Percentiles rank a stretch among this genome's conserved stretches.
These are phyloP conservation scores for Anastrepha obliqua DNA, from an alignment of 1,140 invertebrate genomes.

Conservation along the genomic window DNA sequence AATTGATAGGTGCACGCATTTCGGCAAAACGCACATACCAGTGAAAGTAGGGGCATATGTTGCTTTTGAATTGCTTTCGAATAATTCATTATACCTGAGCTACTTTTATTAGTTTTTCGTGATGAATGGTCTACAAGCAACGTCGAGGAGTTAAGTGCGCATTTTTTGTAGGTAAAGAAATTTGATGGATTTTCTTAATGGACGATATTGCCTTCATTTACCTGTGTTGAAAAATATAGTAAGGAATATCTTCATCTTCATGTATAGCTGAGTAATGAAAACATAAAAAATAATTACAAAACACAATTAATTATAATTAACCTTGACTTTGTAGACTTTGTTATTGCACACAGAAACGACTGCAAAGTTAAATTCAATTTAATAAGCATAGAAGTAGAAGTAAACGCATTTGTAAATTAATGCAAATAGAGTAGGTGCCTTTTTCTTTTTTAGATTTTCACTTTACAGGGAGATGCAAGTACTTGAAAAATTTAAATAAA, in stretches of 20 bases:
- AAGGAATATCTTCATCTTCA: neutral
- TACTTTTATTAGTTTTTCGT: slow-evolving; percentile 12
- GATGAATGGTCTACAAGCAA: neutral
- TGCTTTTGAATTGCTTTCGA: neutral
- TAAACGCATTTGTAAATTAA: no score
- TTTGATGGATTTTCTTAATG: neutral
- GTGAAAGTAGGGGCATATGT: neutral
- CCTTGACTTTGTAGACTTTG: neutral
- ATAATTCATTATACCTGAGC: neutral
- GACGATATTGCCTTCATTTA: neutral
- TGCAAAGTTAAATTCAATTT: no score
- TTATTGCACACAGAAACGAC: no score
- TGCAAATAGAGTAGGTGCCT: no score
- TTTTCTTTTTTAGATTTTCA: no score
- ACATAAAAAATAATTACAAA: neutral
- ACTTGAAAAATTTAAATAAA: no score
- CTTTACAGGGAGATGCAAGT: no score
- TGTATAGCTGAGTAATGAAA: neutral
- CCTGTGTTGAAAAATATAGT: neutral
- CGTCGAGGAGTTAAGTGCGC: neutral
- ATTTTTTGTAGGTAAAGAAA: neutral
- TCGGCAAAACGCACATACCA: neutral
- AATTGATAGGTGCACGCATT: neutral
- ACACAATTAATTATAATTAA: neutral
- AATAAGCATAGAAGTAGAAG: no score